A percentile compares a stretch with the other conserved stretches of the same genome.
phyloP scores from a whole-genome alignment of 2,888 invertebrate genomes.

The Volucella inflata region DNA sequence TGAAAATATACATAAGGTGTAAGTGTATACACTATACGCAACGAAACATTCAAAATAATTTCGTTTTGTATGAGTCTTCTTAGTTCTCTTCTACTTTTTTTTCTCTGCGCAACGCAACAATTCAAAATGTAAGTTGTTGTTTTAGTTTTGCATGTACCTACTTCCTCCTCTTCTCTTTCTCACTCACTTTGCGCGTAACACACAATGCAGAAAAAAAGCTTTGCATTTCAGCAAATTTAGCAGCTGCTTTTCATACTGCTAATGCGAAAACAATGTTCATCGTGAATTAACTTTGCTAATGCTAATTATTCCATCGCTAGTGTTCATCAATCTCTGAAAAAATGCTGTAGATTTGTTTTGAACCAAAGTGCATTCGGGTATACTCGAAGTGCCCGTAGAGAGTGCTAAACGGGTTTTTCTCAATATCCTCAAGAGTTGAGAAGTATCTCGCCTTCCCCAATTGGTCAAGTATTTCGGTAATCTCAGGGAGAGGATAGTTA shows the following conservation, averaged over 20 bases:
- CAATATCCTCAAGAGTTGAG: no score
- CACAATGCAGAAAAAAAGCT: constrained; percentile 9
- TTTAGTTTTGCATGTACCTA: constrained; percentile 9
- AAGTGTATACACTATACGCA: constrained; percentile 5
- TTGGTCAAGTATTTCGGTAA: no score
- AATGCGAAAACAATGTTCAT: no score
- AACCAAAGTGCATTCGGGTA: no score
- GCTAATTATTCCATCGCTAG: no score
- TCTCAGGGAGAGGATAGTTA: no score
- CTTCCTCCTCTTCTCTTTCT: constrained; percentile 6
- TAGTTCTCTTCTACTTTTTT: constrained; percentile 6
- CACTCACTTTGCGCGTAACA: background rate
- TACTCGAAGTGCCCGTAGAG: no score
- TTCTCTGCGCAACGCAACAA: constrained; percentile 1
- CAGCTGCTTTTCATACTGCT: constrained; percentile 7
- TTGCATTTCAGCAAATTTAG: constrained; percentile 5
- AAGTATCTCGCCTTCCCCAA: no score
- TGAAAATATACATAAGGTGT: constrained; percentile 7
- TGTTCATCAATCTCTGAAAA: no score
- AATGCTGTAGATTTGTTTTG: no score
- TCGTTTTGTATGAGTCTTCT: background rate
- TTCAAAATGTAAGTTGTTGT: background rate
- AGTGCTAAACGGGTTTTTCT: no score
- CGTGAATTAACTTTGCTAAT: no score
- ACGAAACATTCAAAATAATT: constrained; percentile 1